These are phyloP conservation scores for Leptodactylus fallax DNA, from an alignment of 2,797 vertebrate species.

Conservation along the genomic window DNA sequence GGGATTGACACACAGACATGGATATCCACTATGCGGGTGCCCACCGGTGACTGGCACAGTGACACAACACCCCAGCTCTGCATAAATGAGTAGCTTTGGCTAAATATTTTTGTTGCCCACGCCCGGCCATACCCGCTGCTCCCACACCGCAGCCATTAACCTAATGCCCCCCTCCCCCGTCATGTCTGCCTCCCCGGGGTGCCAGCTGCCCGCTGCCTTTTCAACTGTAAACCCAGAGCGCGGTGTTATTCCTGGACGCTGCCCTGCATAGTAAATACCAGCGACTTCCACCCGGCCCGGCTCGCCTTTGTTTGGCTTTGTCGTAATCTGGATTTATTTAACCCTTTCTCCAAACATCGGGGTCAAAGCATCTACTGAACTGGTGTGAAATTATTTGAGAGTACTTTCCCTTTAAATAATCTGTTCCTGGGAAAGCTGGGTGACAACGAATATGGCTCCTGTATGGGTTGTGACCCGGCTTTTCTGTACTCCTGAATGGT, in stretches of 20 bases:
- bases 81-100: background rate
- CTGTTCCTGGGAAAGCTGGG: background rate
- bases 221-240: background rate
- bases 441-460: background rate
- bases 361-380: background rate
- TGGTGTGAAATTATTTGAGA: background rate
- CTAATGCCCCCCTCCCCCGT: background rate
- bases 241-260: conserved; percentile 37
- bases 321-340: background rate
- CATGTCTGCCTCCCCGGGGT: conserved; percentile 8
- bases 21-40: background rate
- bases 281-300: background rate
- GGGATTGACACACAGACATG: background rate
- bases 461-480: background rate
- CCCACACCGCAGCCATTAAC: background rate
- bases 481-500: no score
- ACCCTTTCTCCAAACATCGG: background rate
- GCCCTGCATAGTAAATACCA: background rate
- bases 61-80: background rate
- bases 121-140: conserved; percentile 2
- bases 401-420: background rate
- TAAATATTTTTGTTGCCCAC: conserved; percentile 55
- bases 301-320: background rate
- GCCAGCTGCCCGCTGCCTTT: conserved; percentile 24
- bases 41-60: background rate